phyloP scores from a whole-genome alignment of 2,888 invertebrate genomes.

The Boloria euphrosyne region DNA sequence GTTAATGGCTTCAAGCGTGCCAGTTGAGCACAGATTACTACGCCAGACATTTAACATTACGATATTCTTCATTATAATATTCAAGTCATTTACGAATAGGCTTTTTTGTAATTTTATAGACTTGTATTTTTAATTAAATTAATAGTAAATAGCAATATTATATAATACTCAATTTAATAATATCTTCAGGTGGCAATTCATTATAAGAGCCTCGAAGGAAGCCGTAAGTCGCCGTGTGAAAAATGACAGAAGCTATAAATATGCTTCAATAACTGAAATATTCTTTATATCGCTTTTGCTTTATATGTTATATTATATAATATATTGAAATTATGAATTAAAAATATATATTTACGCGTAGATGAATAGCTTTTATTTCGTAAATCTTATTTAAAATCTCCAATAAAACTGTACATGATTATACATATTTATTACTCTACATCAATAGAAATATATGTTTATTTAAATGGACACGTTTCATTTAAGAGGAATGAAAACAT shows the following conservation, averaged over 20 bases:
- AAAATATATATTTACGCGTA: conserved; percentile 29
- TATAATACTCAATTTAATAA: conserved; percentile 1
- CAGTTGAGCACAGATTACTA: no score
- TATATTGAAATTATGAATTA: conserved; percentile 17
- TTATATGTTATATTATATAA: conserved; percentile 5
- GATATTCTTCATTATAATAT: no score
- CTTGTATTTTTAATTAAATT: no score
- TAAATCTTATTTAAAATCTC: conserved; percentile 45
- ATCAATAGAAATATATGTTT: conserved; percentile 67
- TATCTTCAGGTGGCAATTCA: conserved; percentile 4
- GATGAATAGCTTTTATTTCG: conserved; percentile 36
- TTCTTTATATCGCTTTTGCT: conserved; percentile 4
- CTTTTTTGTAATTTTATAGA: no score
- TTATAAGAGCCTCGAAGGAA: conserved; percentile 3
- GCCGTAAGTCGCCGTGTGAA: not conserved
- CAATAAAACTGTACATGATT: conserved; percentile 79
- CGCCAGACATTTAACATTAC: no score
- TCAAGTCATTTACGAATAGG: no score
- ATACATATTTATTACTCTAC: conserved; percentile 66
- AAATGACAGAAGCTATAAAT: no score
- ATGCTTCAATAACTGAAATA: not conserved
- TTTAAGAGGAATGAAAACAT: conserved; percentile 63
- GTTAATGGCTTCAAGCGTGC: no score
- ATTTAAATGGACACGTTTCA: conserved; percentile 73
- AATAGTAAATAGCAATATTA: not conserved